A percentile compares a stretch with the other conserved stretches of the same genome.
Evolutionary conservation across 2,888 invertebrate species (phyloP).

Genomic region (Cephus pulcher): DNA sequence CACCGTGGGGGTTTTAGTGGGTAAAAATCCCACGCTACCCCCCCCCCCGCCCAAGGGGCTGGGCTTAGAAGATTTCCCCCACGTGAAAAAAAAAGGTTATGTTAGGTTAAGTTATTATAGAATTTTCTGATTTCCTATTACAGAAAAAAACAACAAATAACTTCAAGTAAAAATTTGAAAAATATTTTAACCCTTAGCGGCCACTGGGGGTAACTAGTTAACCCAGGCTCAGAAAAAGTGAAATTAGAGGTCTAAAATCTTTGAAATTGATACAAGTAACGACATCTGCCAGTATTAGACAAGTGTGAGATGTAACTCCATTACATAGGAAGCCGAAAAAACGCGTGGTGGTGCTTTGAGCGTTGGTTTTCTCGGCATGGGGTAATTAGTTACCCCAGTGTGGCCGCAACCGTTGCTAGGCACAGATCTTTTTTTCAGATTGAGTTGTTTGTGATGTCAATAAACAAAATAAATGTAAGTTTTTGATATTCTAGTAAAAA

Average conservation of each 20-base stretch:
- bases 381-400: slow-evolving; percentile 2
- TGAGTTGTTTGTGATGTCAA: too few relatives aligned
- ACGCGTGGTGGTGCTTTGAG: not conserved
- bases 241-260: slow-evolving; percentile 8
- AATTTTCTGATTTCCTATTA: too few relatives aligned
- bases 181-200: too few relatives aligned
- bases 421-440: slow-evolving; percentile 1
- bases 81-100: too few relatives aligned
- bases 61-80: too few relatives aligned
- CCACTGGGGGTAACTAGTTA: too few relatives aligned
- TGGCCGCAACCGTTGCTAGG: slow-evolving; percentile 7
- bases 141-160: too few relatives aligned
- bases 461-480: not conserved
- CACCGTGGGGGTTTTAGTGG: too few relatives aligned
- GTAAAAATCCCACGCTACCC: too few relatives aligned
- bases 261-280: slow-evolving; percentile 8
- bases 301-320: slow-evolving; percentile 7
- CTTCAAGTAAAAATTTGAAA: too few relatives aligned
- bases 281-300: slow-evolving; percentile 5
- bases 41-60: too few relatives aligned
- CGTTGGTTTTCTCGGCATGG: not conserved
- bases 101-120: too few relatives aligned
- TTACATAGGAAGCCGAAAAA: not conserved
- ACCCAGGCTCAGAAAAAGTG: not conserved
- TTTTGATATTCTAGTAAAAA: slow-evolving; percentile 3